A percentile compares a stretch with the other conserved stretches of the same genome.
phyloP scores from a whole-genome alignment of 2,113 vertebrate species.

The Abramis brama region DNA sequence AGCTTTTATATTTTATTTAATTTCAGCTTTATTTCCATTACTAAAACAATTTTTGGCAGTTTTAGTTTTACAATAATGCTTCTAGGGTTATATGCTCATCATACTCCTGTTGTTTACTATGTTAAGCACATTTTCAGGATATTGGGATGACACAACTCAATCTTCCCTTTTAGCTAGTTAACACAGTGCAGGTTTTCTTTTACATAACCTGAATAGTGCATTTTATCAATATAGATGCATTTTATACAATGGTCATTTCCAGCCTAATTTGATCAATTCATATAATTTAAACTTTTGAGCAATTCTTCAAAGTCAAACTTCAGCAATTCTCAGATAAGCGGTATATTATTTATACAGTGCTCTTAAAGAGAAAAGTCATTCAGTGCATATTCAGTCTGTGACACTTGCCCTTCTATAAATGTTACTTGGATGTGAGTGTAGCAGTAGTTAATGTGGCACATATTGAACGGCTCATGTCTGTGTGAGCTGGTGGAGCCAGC shows the following conservation, averaged over 20 bases:
- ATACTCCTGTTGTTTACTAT: neutral
- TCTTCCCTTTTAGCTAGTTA: too few relatives aligned
- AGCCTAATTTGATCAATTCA: neutral
- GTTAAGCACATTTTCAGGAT: neutral
- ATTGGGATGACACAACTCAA: too few relatives aligned
- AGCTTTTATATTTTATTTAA: neutral
- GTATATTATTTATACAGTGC: neutral
- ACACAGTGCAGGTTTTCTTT: too few relatives aligned
- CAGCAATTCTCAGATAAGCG: neutral
- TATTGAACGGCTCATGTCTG: neutral
- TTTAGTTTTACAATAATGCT: neutral
- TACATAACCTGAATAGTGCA: too few relatives aligned
- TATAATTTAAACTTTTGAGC: neutral
- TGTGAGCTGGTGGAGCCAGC: conserved; percentile 6
- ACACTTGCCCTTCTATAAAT: neutral
- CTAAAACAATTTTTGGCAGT: neutral
- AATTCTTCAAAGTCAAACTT: neutral
- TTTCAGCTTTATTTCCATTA: neutral
- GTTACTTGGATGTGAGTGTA: neutral
- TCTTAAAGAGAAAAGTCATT: neutral
- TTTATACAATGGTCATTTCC: too few relatives aligned
- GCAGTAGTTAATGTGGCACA: conserved; percentile 1
- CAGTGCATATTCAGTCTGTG: neutral
- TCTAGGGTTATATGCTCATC: neutral
- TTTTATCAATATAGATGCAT: too few relatives aligned